Base-by-base conservation (phyloP, 2,113 vertebrate species). In the Grallaria varia region DNA sequence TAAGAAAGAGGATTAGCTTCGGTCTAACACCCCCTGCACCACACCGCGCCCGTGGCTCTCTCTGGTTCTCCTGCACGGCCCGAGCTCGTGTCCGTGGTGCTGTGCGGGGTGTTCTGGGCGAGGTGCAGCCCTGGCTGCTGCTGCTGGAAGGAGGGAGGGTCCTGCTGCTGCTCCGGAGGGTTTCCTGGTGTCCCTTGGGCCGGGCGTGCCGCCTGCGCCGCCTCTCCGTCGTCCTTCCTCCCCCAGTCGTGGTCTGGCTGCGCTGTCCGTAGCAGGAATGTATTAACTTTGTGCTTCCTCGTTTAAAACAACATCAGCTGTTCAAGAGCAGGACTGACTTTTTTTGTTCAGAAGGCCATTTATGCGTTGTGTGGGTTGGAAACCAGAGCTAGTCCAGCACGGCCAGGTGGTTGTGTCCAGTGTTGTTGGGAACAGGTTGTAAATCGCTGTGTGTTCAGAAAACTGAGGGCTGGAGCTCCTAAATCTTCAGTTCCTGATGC, bases 331-430 rank as follows among this genome's bases (percentile, higher is more conserved):
- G 94, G 96, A 94, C 62, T 31, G 93, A 97, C 91, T 91, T 87
- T 81, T 96, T 97, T 95, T 97, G 96, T 97, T 98, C 97, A 97
- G 92, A 97, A 98, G 98, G 97, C 97, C 97, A 97, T 96, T 98
- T 98, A 97, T 97, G 94, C 95, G 18, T 75, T 86, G 33, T 21
- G 72, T 42, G 74, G 30, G 59, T 83, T 78, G 12, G 71, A 72
- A 77, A 64, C 59, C 71, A 55, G 66, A 81, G 74, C 75, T 50
- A 80, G 85, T 77, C 92, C 68, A 87, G 56, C 62, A 10, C 47
- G 25, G 74, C 84, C 77, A 78, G 44, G 80, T 59, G 58, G 42
- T n/a, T 83, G 42, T 72, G 90, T 93, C 82, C 96, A 91, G 8
- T 93, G 84, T 89, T 39, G 42, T 15, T 86, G 14, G 87, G 75